Base-by-base conservation (phyloP, 2,888 invertebrate genomes). In the Tethea ocularis region DNA sequence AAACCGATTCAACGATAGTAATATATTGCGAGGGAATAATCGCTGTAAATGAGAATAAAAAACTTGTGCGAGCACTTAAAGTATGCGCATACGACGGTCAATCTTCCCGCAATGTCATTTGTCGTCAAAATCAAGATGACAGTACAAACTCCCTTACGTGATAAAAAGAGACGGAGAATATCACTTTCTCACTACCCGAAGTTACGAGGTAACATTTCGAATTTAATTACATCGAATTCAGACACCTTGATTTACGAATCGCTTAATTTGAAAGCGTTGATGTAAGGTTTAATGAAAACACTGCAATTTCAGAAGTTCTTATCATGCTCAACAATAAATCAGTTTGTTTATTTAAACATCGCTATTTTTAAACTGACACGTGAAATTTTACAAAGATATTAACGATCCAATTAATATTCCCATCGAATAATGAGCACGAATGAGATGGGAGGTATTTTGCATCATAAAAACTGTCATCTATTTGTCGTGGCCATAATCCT, bases 161-260 rank as follows among this genome's bases (percentile, higher is more conserved):
- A 58, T 8, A 59, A 63, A 78, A 57, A 66, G 72, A 71, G 74
- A 68, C 53, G 61, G 57, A 72, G 57, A 57, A 66, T 68, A 58
- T 63, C 36, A 56, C 61, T 62, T 55, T 77, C 68, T 71, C 72
- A 63, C 61, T 61, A 62, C 63, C 62, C 63, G 63, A 66, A 61
- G 68, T 75, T 76, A 73, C 77, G 77, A 78, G 69, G 69, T 72
- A 77, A 80, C 74, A 69, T 74, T 74, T 61, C 61, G 74, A 71
- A 82, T 87, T 89, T 89, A 89, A 90, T 90, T 88, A 87, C 86
- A 79, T 75, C 75, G 80, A 79, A 83, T 80, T 74, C 80, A 77
- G 78, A 78, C 78, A 74, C 71, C 46, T 78, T 86, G 83, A 89
- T 87, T 88, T 88, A 88, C 80, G 80, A 74, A 75, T 77, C 78